These are phyloP conservation scores for Pissodes strobi DNA, from an alignment of 1,140 invertebrate genomes.

Conservation along the genomic window DNA sequence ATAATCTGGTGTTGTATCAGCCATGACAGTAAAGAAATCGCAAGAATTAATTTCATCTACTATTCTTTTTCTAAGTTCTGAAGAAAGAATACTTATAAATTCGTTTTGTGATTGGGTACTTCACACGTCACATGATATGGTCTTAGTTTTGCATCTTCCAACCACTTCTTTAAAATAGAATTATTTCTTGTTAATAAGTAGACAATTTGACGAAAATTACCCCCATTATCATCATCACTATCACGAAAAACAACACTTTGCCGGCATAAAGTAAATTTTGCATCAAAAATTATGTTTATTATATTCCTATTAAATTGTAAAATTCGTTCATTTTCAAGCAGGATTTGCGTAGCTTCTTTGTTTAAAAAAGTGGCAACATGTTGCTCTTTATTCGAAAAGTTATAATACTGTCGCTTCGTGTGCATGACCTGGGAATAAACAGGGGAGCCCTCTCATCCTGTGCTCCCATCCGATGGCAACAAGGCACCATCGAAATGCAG, in stretches of 20 bases:
- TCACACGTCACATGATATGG: too few relatives aligned
- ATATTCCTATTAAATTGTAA: neutral
- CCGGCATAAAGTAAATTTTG: neutral
- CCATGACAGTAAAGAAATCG: neutral
- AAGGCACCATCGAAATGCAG: too few relatives aligned
- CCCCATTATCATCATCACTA: neutral
- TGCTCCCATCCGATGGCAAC: too few relatives aligned
- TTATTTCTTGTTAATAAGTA: neutral
- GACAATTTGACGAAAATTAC: neutral
- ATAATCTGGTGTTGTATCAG: conserved; percentile 2
- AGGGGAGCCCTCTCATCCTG: too few relatives aligned
- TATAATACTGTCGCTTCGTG: too few relatives aligned
- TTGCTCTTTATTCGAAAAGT: neutral
- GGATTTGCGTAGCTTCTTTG: neutral
- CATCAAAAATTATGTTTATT: neutral
- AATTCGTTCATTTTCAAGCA: neutral
- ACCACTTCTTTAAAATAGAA: neutral
- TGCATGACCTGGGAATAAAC: too few relatives aligned
- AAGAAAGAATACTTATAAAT: neutral
- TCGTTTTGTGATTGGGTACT: conserved; percentile 1
- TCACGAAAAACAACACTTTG: neutral
- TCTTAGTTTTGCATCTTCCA: neutral
- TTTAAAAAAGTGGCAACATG: neutral
- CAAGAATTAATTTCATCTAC: neutral
- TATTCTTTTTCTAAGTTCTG: neutral